Base-by-base conservation (phyloP, 2,797 vertebrate genomes). In the Enteromius viviparus region DNA sequence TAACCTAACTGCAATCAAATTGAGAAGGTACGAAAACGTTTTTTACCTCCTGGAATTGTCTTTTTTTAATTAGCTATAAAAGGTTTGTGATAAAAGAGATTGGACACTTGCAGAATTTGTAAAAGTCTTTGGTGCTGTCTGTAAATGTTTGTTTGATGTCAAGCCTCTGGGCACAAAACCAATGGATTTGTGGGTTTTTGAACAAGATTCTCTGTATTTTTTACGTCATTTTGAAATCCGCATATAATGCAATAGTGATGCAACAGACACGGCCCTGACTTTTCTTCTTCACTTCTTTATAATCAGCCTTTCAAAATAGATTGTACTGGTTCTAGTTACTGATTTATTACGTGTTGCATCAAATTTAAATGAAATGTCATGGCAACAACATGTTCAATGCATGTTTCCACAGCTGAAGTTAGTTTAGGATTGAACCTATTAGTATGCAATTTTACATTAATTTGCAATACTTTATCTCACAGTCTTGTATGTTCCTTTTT, bases 91-190 rank as follows among this genome's bases (percentile, higher is more conserved):
- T 23, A 2, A 65, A 51, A 75, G 45, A 64, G 26, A 21, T 49
- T 32, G 58, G 11, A 29, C 69, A 26, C 21, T 81, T 49, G 53
- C 53, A 49, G 69, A 21, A 72, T 49, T 49, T 60, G 68, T 51
- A 70, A 70, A 26, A 80, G 78, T 47, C 78, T 74, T 74, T 49
- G 42, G 17, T 64, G 53, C 58, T 19, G 58, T 74, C 29, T 49
- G 55, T 32, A 72, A 72, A 81, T 23, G 58, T 74, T 65, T 81
- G 70, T 74, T 81, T 82, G 80, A 55, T 82, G 45, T 75, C n/a
- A 11, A 72, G 55, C 69, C 68, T 80, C 78, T 70, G 51, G 68
- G 49, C n/a, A 11, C 17, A n/a, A 32, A 68, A 69, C 64, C 64
- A 79, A 53, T 58, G 34, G 23, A 42, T 51, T 80, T 17, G 6